These are phyloP conservation scores for Brachionus sp. DNA, from an alignment of 1,140 invertebrate species.

Conservation along the genomic window DNA sequence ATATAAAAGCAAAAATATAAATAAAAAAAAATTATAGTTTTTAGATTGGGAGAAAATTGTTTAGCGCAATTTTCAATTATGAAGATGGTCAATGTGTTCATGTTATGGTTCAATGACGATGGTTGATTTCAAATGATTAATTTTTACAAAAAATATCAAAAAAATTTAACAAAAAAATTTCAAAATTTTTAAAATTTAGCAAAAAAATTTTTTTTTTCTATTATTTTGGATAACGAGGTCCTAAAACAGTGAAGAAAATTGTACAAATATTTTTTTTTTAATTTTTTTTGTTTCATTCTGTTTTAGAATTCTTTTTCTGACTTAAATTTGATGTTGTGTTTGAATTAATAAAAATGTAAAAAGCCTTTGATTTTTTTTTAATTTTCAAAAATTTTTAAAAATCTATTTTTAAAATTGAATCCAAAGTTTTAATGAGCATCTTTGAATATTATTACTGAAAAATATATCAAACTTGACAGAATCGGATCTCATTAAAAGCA, in stretches of 20 bases:
- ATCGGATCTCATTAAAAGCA: too few relatives aligned
- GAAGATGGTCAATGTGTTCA: neutral
- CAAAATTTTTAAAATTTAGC: neutral
- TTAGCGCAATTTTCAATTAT: neutral
- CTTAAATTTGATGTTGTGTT: neutral
- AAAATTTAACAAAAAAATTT: neutral
- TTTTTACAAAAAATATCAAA: neutral
- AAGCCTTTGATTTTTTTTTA: neutral
- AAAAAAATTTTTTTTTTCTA: neutral
- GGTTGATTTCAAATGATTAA: neutral
- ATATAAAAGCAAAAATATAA: slow-evolving; percentile 28
- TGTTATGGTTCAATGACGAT: neutral
- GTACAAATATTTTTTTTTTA: slow-evolving; percentile 2
- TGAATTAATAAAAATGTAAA: neutral
- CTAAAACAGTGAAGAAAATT: slow-evolving; percentile 29
- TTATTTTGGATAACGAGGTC: neutral
- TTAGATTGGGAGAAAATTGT: slow-evolving; percentile 7
- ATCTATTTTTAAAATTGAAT: too few relatives aligned
- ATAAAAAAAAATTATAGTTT: slow-evolving; percentile 39
- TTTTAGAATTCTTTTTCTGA: neutral
- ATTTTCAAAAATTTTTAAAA: too few relatives aligned
- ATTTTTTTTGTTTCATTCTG: neutral
- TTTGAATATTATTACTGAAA: too few relatives aligned
- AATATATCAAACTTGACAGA: too few relatives aligned
- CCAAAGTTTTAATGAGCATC: too few relatives aligned